Conservation (phyloP, 2,888 invertebrate species). For the Phoenoteleia sp. region DNA sequence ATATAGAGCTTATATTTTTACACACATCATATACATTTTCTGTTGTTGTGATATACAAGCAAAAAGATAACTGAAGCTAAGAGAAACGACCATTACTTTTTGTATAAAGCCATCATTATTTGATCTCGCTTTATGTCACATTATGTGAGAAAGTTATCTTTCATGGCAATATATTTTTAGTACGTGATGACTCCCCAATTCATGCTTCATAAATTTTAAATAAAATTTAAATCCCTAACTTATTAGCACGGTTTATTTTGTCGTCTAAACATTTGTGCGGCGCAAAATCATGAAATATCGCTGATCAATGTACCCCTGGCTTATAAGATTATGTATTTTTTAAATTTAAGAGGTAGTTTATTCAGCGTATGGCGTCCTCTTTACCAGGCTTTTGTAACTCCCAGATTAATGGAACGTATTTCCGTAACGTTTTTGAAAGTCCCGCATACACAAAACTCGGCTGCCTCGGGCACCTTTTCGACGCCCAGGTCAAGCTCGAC, state of each 20-base stretch:
- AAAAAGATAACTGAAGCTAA: no score
- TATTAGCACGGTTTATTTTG: conserved; percentile 28
- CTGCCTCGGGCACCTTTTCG: conserved; percentile 59
- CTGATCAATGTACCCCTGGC: conserved; percentile 38
- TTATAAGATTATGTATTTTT: conserved; percentile 53
- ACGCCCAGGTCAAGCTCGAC: conserved; percentile 65
- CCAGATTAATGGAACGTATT: conserved; percentile 61
- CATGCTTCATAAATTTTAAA: conserved; percentile 57
- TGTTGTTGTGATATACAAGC: no score
- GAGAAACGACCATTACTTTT: no score
- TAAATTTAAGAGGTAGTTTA: conserved; percentile 58
- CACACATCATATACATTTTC: no score
- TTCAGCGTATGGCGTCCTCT: conserved; percentile 34
- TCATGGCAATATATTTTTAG: conserved; percentile 56
- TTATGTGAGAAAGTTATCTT: conserved; percentile 46
- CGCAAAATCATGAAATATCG: conserved; percentile 21
- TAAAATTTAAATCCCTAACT: conserved; percentile 49
- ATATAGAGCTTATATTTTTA: no score
- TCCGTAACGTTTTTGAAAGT: conserved; percentile 61
- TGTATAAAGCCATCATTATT: conserved; percentile 35
- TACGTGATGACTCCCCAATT: conserved; percentile 51
- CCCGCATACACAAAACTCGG: conserved; percentile 40
- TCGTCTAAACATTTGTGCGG: conserved; percentile 9
- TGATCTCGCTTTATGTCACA: conserved; percentile 43
- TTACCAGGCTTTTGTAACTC: conserved; percentile 46